Conservation (phyloP, 53 echinoderm and acorn worm species). For the Henricia sp. region DNA sequence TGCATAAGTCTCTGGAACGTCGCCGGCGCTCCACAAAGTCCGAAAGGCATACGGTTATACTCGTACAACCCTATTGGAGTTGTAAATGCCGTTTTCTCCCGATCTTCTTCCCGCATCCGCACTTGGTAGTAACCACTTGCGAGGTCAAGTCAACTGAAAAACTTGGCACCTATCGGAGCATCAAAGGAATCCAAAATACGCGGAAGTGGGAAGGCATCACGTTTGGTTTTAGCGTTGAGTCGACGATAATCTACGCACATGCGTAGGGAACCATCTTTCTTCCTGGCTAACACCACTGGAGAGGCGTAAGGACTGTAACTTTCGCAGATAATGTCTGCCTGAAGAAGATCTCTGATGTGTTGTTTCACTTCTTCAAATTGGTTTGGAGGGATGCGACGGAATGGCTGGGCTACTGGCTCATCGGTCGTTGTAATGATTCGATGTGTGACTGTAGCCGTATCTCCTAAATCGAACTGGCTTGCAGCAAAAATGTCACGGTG, state of each 20-base stretch:
- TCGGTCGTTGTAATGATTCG: background rate
- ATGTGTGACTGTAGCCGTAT: background rate
- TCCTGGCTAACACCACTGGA: background rate
- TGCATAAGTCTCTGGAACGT: too few species aligned
- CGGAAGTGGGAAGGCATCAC: conserved; percentile 29
- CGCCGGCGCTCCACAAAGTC: too few species aligned
- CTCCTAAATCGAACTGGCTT: background rate
- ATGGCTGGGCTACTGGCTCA: background rate
- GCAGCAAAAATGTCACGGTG: conserved; percentile 17
- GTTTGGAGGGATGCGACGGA: background rate
- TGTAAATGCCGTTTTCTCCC: too few species aligned
- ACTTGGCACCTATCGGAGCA: too few species aligned
- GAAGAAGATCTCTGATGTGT: too few species aligned
- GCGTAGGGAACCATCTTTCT: conserved; percentile 6
- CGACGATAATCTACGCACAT: conserved; percentile 26
- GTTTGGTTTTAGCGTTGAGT: conserved; percentile 7
- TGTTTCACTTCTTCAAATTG: conserved; percentile 1
- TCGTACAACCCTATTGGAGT: too few species aligned
- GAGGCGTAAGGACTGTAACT: conserved; percentile 3
- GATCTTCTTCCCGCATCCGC: too few species aligned
- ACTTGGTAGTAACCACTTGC: too few species aligned
- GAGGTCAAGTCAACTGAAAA: too few species aligned
- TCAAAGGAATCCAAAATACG: conserved; percentile 12
- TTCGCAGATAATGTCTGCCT: background rate
- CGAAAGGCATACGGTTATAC: too few species aligned